phyloP scores from a whole-genome alignment of 2,888 invertebrate species.

The Saturnia pavonia region DNA sequence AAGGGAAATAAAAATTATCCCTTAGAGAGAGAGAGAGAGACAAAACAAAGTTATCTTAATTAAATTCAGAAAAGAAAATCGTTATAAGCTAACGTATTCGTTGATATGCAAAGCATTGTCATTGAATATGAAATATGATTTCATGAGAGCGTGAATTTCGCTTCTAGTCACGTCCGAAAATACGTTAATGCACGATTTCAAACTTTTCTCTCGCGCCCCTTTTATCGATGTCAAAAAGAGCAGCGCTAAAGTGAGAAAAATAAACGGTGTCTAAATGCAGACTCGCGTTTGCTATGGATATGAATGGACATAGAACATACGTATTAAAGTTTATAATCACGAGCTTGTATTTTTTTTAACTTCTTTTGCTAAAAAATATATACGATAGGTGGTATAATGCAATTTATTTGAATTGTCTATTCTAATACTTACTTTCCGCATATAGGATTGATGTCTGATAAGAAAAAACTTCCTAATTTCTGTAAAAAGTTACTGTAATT shows the following conservation, averaged over 20 bases:
- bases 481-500: too few relatives aligned
- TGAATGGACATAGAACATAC: constrained; percentile 41
- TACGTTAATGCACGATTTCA: constrained; percentile 52
- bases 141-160: constrained; percentile 21
- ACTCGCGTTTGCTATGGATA: constrained; percentile 57
- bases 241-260: constrained; percentile 53
- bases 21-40: background rate
- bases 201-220: constrained; percentile 48
- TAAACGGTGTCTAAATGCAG: constrained; percentile 59
- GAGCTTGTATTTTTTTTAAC: background rate
- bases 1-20: background rate
- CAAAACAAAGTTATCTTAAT: background rate
- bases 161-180: constrained; percentile 57
- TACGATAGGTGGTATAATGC: background rate
- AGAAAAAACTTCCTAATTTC: too few relatives aligned
- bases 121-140: background rate
- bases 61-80: background rate
- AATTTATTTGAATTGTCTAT: background rate
- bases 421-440: background rate
- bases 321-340: background rate
- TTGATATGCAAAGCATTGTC: background rate
- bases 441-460: background rate
- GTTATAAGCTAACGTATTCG: background rate
- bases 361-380: background rate
- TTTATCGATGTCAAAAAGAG: constrained; percentile 58